Base-by-base conservation (phyloP, 2,113 vertebrate genomes). In the Syngnathoides biaculeatus region DNA sequence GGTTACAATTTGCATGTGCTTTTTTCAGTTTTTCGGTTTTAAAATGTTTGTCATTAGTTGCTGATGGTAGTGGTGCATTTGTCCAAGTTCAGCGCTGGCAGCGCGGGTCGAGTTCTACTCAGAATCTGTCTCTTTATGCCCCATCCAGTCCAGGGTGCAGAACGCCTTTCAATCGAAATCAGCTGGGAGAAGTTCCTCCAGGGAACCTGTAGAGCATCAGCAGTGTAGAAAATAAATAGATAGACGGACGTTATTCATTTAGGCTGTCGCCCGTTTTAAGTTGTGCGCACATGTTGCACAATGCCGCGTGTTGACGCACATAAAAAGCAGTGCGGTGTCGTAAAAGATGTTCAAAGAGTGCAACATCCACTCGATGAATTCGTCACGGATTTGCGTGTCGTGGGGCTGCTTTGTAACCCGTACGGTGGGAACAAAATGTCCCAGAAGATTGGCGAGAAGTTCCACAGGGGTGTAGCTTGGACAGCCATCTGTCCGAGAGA, bases 401-500 rank as follows among this genome's bases (percentile, higher is more conserved):
- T 9, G 8, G 20, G 20, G 30, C 30, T 4, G 20, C 5, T 55
- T 22, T 17, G 27, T 8, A 26, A 14, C 9, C n/a, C 48, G 22
- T 52, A n/a, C 22, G 26, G 30, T 57, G 55, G 55, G 20, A 62
- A 39, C 11, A 57, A 50, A 73, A 62, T 14, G 14, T 57, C 62
- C 64, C 61, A 48, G 55, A 27, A 42, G 61, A 47, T 53, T 39
- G 22, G 4, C n/a, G 12, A 38, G 45, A 64, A 59, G 26, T 4
- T 19, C 5, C 20, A 40, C 50, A 38, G 42, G 57, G 72, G 64
- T 59, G 71, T 63, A 67, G 77, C 65, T 65, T 59, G 52, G 40
- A 39, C 45, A 35, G 60, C 39, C 63, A 71, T 76, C 19, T 38
- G 11, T 52, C 20, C 39, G 24, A 65, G 60, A 56, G 39, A 27